Evolutionary conservation across 2,797 vertebrate genomes (phyloP).

Genomic region (Cebuella pygmaea): DNA sequence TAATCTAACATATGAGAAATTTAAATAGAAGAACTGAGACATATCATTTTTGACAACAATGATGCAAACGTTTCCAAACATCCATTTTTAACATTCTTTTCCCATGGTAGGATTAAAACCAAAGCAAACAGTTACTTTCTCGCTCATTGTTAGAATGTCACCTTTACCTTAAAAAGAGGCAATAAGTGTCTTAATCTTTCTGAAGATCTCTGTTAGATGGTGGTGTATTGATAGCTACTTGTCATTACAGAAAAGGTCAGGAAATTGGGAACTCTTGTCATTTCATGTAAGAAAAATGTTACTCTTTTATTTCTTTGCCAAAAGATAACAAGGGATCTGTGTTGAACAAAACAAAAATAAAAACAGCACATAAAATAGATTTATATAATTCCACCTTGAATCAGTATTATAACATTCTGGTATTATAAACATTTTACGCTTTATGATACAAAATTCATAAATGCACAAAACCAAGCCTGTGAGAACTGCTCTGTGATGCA

Average conservation of each 20-base stretch:
- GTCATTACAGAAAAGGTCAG: slow-evolving; percentile 61
- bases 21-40: background rate
- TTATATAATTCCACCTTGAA: background rate
- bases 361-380: background rate
- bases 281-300: slow-evolving; percentile 44
- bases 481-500: background rate
- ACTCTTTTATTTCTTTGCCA: slow-evolving; percentile 14
- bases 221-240: slow-evolving; percentile 12
- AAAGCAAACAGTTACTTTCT: background rate
- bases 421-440: background rate
- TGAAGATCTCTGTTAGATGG: slow-evolving; percentile 31
- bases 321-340: slow-evolving; percentile 39
- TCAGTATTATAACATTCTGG: background rate
- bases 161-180: slow-evolving; percentile 40
- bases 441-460: background rate
- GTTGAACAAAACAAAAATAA: slow-evolving; percentile 3
- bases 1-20: background rate
- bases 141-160: background rate
- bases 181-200: slow-evolving; percentile 29
- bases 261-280: slow-evolving; percentile 32
- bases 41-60: background rate
- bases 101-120: background rate
- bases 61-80: background rate
- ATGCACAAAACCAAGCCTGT: background rate
- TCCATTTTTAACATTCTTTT: background rate